Evolutionary conservation across 2,797 vertebrate species (phyloP).

Genomic region (Aldrovandia affinis): DNA sequence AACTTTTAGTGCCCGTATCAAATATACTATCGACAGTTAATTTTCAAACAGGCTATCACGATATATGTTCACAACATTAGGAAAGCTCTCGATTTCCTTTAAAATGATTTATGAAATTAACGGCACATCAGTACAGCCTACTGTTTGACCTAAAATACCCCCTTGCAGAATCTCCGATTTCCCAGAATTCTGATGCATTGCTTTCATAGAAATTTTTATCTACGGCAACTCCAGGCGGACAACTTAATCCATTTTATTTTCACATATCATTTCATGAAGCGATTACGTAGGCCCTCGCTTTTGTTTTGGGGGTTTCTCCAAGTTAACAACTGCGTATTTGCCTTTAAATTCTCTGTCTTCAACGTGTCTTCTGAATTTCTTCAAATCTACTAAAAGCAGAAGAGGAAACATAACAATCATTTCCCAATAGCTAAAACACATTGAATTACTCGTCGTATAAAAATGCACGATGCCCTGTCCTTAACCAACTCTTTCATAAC

Average conservation of each 20-base stretch:
- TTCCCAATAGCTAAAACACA: neutral
- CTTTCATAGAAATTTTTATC: conserved; percentile 18
- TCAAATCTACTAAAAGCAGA: neutral
- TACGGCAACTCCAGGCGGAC: conserved; percentile 17
- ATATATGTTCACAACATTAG: neutral
- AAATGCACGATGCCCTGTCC: neutral
- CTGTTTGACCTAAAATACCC: conserved; percentile 17
- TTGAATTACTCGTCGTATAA: neutral
- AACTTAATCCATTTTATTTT: conserved; percentile 18
- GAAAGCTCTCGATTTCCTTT: neutral
- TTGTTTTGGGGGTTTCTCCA: neutral
- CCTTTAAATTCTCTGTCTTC: neutral
- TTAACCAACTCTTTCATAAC: conserved; percentile 9
- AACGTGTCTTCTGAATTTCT: neutral
- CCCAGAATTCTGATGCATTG: conserved; percentile 19
- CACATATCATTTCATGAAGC: neutral
- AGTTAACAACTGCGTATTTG: neutral
- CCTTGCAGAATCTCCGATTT: conserved; percentile 9
- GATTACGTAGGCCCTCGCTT: neutral
- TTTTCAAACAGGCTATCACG: neutral
- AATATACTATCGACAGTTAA: neutral
- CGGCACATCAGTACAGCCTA: neutral
- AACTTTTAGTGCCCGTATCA: neutral
- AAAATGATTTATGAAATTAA: neutral
- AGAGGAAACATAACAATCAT: neutral